Evolutionary conservation across 2,113 vertebrate genomes (phyloP).

Genomic region (Cyprinus carpio): DNA sequence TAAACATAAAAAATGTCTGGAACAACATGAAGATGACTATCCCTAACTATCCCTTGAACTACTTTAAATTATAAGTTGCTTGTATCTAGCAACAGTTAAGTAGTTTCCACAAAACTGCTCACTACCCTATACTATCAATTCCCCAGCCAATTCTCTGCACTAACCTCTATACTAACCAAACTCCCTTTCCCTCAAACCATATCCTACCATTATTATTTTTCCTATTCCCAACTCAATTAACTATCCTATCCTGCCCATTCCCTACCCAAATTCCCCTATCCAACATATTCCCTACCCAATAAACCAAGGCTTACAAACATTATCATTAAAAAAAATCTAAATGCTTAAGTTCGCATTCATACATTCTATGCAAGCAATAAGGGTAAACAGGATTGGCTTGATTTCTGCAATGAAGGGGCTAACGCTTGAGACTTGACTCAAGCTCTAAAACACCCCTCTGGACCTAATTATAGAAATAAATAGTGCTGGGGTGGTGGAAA

Average conservation of each 20-base stretch:
- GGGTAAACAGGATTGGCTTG: background rate
- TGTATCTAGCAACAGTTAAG: background rate
- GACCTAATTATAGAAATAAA: slow-evolving; percentile 24
- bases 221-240: background rate
- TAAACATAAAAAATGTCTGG: background rate
- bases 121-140: background rate
- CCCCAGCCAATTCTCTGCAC: background rate
- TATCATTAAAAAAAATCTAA: background rate
- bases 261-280: background rate
- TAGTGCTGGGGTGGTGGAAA: background rate
- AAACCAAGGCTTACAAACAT: slow-evolving; percentile 3
- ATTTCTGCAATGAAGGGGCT: background rate
- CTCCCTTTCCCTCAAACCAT: background rate
- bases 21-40: background rate
- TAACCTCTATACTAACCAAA: background rate
- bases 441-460: slow-evolving; percentile 14
- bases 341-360: background rate
- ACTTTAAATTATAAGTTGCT: background rate
- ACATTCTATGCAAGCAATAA: background rate
- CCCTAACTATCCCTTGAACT: background rate
- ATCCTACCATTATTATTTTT: background rate
- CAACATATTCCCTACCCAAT: background rate
- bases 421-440: background rate
- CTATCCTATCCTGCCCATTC: background rate
- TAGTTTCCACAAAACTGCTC: background rate